Conservation (phyloP, 2,888 invertebrate genomes). For the Drosophila infuscata region DNA sequence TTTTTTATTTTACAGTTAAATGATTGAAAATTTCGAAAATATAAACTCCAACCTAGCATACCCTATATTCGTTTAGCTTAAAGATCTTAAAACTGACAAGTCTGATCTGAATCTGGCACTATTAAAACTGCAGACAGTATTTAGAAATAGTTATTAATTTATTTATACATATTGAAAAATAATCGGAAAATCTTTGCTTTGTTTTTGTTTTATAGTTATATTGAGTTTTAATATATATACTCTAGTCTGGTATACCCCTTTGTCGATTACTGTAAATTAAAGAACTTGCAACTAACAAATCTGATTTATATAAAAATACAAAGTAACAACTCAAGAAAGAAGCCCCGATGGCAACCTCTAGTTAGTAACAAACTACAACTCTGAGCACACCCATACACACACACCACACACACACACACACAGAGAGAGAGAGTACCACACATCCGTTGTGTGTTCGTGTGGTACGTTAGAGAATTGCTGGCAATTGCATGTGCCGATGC, state of each 20-base stretch:
- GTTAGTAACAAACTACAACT: constrained; percentile 3
- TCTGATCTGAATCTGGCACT: neutral
- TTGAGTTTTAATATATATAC: too few species aligned
- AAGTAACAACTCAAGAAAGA: neutral
- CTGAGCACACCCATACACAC: constrained; percentile 13
- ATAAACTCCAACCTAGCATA: neutral
- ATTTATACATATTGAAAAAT: neutral
- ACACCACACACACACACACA: constrained; percentile 10
- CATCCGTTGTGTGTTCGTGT: constrained; percentile 35
- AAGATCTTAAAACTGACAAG: neutral
- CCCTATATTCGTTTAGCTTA: neutral
- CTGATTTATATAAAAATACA: neutral
- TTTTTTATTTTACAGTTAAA: neutral
- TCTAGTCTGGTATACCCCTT: neutral
- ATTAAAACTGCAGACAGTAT: neutral
- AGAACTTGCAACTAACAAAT: neutral
- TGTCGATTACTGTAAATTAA: neutral
- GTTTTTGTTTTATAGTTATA: too few species aligned
- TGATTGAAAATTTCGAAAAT: neutral
- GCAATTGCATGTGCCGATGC: constrained; percentile 45
- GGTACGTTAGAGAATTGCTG: constrained; percentile 9
- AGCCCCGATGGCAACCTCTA: constrained; percentile 19
- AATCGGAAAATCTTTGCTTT: too few species aligned
- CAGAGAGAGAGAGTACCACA: constrained; percentile 5
- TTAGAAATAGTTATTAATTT: neutral